These are phyloP conservation scores for Etia nguti DNA, from an alignment of 2,113 vertebrate species.

Conservation along the genomic window DNA sequence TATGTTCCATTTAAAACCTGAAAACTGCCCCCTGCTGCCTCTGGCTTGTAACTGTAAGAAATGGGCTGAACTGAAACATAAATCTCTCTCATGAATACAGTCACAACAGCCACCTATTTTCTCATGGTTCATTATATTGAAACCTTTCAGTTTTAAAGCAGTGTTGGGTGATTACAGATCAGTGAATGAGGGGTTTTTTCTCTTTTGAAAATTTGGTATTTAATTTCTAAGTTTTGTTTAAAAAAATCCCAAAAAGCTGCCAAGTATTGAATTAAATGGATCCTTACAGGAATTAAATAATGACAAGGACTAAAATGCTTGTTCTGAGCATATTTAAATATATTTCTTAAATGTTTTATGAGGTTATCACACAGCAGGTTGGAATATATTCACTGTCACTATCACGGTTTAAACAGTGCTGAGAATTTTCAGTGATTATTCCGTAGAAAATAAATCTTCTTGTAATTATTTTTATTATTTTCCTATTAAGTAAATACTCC, in stretches of 20 bases:
- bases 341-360: background rate
- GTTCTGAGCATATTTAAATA: background rate
- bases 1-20: background rate
- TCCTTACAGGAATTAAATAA: rapidly evolving
- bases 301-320: background rate
- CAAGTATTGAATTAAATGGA: background rate
- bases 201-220: background rate
- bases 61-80: background rate
- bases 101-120: background rate
- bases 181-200: background rate
- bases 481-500: background rate
- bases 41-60: background rate
- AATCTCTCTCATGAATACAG: background rate
- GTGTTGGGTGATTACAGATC: background rate
- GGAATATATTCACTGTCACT: background rate
- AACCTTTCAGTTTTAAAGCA: background rate
- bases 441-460: background rate
- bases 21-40: background rate
- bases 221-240: background rate
- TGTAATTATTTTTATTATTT: background rate
- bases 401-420: background rate
- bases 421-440: background rate
- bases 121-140: background rate
- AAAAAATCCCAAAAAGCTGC: background rate
- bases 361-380: background rate